Evolutionary conservation across 2,888 invertebrate species (phyloP).

Genomic region (Clusia tigrina): DNA sequence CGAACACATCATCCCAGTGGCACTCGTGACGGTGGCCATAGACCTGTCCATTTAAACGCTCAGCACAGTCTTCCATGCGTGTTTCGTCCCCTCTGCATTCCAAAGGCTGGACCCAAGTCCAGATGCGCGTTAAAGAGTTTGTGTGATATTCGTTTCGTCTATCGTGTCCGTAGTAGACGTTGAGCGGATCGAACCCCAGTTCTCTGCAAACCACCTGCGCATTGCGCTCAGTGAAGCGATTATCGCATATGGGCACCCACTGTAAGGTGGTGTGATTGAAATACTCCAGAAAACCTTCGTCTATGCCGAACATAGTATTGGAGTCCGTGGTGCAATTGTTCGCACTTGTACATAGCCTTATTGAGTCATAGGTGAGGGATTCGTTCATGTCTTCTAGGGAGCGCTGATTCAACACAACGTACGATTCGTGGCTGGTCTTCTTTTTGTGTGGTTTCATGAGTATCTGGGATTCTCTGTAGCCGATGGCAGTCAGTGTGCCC

Average conservation of each 20-base stretch:
- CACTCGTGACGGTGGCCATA: constrained; percentile 87
- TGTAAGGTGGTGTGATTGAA: constrained; percentile 94
- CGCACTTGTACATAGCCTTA: constrained; percentile 79
- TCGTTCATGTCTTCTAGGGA: constrained; percentile 67
- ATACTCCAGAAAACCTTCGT: constrained; percentile 92
- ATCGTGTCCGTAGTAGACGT: constrained; percentile 87
- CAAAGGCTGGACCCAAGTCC: constrained; percentile 95
- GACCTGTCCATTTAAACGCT: constrained; percentile 87
- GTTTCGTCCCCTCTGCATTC: constrained; percentile 82
- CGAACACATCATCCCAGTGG: constrained; percentile 88
- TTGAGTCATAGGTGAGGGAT: constrained; percentile 67
- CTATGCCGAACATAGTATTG: constrained; percentile 61
- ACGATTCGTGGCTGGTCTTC: constrained; percentile 45
- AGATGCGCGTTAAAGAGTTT: constrained; percentile 84
- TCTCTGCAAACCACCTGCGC: constrained; percentile 96
- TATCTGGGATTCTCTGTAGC: constrained; percentile 78
- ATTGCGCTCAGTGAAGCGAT: constrained; percentile 93
- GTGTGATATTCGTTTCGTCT: constrained; percentile 88
- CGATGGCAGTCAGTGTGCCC: constrained; percentile 86
- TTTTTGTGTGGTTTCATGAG: constrained; percentile 73
- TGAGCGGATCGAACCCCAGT: constrained; percentile 86
- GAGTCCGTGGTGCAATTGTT: constrained; percentile 71
- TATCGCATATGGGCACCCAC: constrained; percentile 97
- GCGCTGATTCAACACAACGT: constrained; percentile 53
- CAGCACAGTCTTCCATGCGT: constrained; percentile 82